phyloP scores from a whole-genome alignment of 2,888 invertebrate genomes.

The Candidula unifasciata region DNA sequence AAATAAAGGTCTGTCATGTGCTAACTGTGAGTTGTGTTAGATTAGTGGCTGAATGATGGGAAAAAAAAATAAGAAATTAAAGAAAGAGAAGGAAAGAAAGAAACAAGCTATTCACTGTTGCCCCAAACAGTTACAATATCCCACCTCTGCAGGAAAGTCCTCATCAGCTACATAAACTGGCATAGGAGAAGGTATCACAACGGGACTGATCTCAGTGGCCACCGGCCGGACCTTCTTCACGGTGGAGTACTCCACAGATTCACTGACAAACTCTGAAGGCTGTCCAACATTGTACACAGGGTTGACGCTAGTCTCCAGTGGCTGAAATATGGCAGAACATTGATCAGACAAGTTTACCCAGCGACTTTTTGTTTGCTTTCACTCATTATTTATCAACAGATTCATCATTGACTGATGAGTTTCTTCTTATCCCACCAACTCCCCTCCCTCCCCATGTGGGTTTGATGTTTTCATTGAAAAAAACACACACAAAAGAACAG shows the following conservation, averaged over 20 bases:
- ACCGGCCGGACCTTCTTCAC: constrained; percentile 50
- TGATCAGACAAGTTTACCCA: neutral
- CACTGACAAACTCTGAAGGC: constrained; percentile 7
- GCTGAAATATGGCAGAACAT: neutral
- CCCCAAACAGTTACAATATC: no score
- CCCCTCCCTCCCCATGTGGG: no score
- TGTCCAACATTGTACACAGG: constrained; percentile 59
- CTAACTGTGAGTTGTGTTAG: no score
- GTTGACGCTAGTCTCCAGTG: constrained; percentile 47
- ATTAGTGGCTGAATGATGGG: no score
- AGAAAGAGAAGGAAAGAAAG: neutral
- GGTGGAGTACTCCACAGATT: constrained; percentile 50
- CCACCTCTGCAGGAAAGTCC: neutral
- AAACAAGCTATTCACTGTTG: neutral
- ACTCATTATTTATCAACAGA: neutral
- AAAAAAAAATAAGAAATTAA: no score
- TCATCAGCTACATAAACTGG: neutral
- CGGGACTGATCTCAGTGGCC: neutral
- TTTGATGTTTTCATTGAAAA: no score
- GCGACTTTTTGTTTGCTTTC: neutral
- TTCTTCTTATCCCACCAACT: no score
- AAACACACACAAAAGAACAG: no score
- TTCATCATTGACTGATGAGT: no score
- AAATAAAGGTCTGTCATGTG: no score
- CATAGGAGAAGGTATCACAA: constrained; percentile 31